Base-by-base conservation (phyloP, 2,797 vertebrate species). In the Poeciliopsis turneri region DNA sequence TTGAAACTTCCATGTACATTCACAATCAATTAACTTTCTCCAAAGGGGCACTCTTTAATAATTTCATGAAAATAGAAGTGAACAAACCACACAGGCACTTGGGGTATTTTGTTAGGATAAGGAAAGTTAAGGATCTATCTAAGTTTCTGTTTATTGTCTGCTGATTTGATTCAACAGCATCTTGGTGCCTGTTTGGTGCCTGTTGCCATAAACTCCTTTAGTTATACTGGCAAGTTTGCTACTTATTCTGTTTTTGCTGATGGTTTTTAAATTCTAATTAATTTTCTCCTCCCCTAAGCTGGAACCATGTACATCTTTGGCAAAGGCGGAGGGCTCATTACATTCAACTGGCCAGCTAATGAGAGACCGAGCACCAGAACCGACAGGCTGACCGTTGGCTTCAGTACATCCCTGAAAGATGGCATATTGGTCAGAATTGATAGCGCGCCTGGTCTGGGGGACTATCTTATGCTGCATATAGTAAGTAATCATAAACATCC, bases 231-330 rank as follows among this genome's bases (percentile, higher is more conserved):
- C 10, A 13, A 43, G 11, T 69, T 6, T 16, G 5, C 28, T 28
- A n/a, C 23, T 20, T n/a, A 25, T 25, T 55, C 53, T 55, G 4
- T 59, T 57, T 12, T 30, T 43, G 9, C 49, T 36, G 12, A 30
- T 51, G 6, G 10, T 46, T 74, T 10, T 20, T 49, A 41, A 55
- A 41, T 71, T 13, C 25, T 15, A 16, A 6, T 36, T 73, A 36
- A 75, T 3, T 36, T 72, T 8, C n/a, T 82, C 20, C 41, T 81
- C 39, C 80, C 5, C 53, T 6, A 86, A 99, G 98, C 98, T 93
- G 98, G 98, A 66, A 98, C 98, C 1, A 99, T 98, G 0, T 99
- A 98, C 79, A 99, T 99, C 91, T 99, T 99, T 88, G 98, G 98
- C 43, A 99, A 99, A 93, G 98, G 97, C 7, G 98, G 98, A 49